Base-by-base conservation (phyloP, 1,140 invertebrate genomes). In the Bombus breviceps region DNA sequence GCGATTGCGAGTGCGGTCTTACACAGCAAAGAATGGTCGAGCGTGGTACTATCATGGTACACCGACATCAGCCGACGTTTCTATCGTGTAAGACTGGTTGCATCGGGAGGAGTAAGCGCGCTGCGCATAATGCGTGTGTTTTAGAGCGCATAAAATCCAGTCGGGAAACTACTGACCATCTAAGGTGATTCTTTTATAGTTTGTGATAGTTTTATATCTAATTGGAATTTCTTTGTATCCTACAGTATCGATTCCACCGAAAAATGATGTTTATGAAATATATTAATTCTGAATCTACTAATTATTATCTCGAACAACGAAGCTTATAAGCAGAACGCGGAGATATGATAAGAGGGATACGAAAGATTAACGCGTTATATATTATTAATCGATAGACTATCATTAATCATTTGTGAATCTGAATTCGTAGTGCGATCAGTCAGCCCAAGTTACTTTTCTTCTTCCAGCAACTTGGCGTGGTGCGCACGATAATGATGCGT, bases 61-160 rank as follows among this genome's bases (percentile, higher is more conserved):
- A 68, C 77, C 41, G 81, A 39, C 76, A 47, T 69, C 13, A n/a
- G 39, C 71, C 86, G 71, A 85, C 77, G 79, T 89, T 87, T 88
- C 80, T 66, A 83, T 57, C 76, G 80, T 73, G 83, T 72, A 34
- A 64, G 69, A 15, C 82, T 22, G 68, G 78, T 68, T 84, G 77
- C 59, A 64, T 76, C 89, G 86, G 73, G 83, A 92, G 91, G 86
- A 92, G 89, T 79, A 88, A 88, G 86, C 88, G 89, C 92, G 92
- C 84, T 57, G 78, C 89, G 89, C 89, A 92, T 94, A 95, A 95
- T 93, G 92, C 93, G 93, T 94, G 94, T 92, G 95, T 95, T 95
- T 92, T 91, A 95, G 95, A 95, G 95, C 95, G 94, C 92, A 89
- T 93, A 95, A 91, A 94, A 86, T 25, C 28, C 39, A 37, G 80